phyloP scores from a whole-genome alignment of 2,888 invertebrate species.

The Mythimna lalbum region DNA sequence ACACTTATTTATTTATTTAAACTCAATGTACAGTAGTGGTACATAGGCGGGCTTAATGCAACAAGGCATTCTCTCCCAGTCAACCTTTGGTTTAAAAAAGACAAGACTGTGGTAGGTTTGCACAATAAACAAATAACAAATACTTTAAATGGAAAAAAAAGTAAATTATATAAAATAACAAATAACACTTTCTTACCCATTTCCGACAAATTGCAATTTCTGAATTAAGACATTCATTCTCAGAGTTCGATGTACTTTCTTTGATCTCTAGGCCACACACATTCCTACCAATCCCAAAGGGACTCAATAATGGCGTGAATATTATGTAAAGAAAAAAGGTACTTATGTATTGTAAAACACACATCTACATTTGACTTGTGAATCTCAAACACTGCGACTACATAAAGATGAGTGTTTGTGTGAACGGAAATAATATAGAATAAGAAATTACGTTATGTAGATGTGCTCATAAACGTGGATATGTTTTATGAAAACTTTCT shows the following conservation, averaged over 20 bases:
- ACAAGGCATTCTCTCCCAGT: too few relatives aligned
- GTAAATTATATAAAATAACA: too few relatives aligned
- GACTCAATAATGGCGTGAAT: slow-evolving; percentile 2
- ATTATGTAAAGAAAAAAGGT: neutral
- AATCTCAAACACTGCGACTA: slow-evolving; percentile 19
- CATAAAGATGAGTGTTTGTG: slow-evolving; percentile 24
- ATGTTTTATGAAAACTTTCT: slow-evolving; percentile 3
- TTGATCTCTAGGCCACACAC: slow-evolving; percentile 15
- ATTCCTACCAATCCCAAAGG: neutral
- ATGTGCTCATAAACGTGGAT: slow-evolving; percentile 7
- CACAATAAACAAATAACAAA: too few relatives aligned
- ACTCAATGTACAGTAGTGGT: too few relatives aligned
- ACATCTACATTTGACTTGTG: slow-evolving; percentile 34
- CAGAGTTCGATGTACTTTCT: neutral
- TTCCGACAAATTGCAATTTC: too few relatives aligned
- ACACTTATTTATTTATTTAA: too few relatives aligned
- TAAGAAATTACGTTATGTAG: slow-evolving; percentile 13
- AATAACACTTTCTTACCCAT: too few relatives aligned
- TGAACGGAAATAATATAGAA: slow-evolving; percentile 11
- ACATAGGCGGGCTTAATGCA: too few relatives aligned
- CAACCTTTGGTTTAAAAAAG: too few relatives aligned
- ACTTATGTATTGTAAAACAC: slow-evolving; percentile 12
- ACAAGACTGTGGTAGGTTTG: too few relatives aligned
- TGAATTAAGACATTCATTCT: too few relatives aligned
- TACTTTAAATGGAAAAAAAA: too few relatives aligned